phyloP scores from a whole-genome alignment of 2,797 vertebrate species.

The Cossypha polioptera region DNA sequence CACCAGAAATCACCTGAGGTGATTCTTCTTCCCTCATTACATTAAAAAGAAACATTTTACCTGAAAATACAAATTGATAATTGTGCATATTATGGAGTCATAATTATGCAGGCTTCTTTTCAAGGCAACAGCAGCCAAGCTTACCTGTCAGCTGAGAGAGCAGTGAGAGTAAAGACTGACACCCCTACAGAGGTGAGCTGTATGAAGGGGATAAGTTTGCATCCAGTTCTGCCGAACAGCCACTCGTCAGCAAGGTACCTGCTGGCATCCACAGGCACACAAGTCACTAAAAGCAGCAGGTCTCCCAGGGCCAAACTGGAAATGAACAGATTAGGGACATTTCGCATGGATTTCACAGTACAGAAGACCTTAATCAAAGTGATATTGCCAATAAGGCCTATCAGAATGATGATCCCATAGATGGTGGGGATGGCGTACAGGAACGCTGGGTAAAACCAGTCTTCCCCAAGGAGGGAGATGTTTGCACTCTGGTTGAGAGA shows the following conservation, averaged over 20 bases:
- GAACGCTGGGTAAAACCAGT: conserved; percentile 81
- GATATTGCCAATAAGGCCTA: conserved; percentile 91
- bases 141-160: conserved; percentile 96
- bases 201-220: conserved; percentile 95
- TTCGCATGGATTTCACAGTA: conserved; percentile 88
- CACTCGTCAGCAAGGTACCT: conserved; percentile 90
- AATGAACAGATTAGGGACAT: conserved; percentile 93
- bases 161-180: conserved; percentile 96
- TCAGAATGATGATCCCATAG: conserved; percentile 86
- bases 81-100: neutral
- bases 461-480: conserved; percentile 41
- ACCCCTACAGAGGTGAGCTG: conserved; percentile 97
- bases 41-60: neutral
- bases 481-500: conserved; percentile 69
- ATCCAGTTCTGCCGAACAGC: conserved; percentile 92
- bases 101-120: neutral
- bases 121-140: conserved; percentile 3
- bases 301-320: conserved; percentile 94
- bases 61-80: neutral
- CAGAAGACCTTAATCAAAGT: conserved; percentile 94
- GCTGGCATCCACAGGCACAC: conserved; percentile 94
- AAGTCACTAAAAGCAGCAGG: conserved; percentile 89
- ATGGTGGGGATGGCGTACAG: conserved; percentile 84
- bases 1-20: neutral
- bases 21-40: neutral